Conservation (phyloP, 2,888 invertebrate species). For the Acrobasis consociella region DNA sequence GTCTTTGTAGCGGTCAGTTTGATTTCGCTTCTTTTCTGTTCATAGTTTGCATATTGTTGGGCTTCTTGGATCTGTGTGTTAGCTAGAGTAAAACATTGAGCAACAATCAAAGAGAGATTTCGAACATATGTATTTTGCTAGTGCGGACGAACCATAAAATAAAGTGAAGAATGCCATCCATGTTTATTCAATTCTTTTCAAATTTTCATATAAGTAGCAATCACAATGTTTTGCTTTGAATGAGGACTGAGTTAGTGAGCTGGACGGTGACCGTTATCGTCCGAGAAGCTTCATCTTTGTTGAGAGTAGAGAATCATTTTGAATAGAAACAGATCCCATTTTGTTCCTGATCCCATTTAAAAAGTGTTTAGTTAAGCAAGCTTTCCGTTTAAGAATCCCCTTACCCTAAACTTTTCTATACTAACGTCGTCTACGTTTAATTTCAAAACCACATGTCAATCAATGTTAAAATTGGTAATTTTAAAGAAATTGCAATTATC, state of each 20-base stretch:
- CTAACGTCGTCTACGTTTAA: too few relatives aligned
- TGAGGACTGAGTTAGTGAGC: neutral
- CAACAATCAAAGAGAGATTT: too few relatives aligned
- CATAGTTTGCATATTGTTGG: neutral
- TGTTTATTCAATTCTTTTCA: too few relatives aligned
- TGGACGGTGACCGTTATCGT: neutral
- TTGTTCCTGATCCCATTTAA: conserved; percentile 43
- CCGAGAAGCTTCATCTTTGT: conserved; percentile 50
- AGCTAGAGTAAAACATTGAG: neutral
- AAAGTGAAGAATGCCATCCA: too few relatives aligned
- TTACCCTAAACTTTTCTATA: too few relatives aligned
- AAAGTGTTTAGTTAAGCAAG: neutral
- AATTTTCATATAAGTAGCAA: too few relatives aligned
- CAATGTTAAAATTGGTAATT: too few relatives aligned
- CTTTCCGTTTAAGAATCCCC: neutral
- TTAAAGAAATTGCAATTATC: too few relatives aligned
- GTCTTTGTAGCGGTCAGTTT: neutral
- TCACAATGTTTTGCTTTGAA: neutral
- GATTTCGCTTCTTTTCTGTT: neutral
- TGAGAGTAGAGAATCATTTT: conserved; percentile 50
- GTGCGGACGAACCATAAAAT: too few relatives aligned
- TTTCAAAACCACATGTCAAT: too few relatives aligned
- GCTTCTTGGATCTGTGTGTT: neutral
- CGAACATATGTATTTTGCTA: too few relatives aligned
- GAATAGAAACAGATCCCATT: conserved; percentile 26